Evolutionary conservation across 2,113 vertebrate species (phyloP).

Genomic region (Circaetus cinerascens): DNA sequence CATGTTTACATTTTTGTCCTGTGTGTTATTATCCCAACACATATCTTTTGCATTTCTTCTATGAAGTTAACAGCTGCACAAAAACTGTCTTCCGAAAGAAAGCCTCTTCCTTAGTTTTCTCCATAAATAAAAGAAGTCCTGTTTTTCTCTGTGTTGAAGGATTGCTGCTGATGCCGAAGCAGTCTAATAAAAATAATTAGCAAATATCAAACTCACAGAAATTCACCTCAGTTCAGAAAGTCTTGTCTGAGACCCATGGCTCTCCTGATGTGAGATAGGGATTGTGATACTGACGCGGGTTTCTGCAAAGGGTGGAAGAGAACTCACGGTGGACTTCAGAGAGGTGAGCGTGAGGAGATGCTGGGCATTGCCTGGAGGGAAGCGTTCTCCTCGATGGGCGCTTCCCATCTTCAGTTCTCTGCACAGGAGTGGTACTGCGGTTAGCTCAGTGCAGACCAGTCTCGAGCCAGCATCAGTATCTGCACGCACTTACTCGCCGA

Average conservation of each 20-base stretch:
- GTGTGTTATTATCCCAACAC: neutral
- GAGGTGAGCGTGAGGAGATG: neutral
- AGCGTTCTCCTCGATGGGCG: neutral
- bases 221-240: neutral
- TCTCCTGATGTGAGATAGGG: neutral
- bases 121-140: neutral
- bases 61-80: neutral
- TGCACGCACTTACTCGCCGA: neutral
- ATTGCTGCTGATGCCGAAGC: neutral
- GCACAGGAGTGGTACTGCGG: neutral
- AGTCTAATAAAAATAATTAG: neutral
- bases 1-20: conserved; percentile 9
- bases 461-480: neutral
- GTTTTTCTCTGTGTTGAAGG: neutral
- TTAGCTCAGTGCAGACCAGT: neutral
- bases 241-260: neutral
- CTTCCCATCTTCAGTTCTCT: neutral
- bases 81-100: neutral
- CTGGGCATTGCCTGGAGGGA: neutral
- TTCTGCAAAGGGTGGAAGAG: neutral
- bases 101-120: neutral
- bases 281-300: accelerated
- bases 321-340: neutral
- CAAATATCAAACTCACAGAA: neutral
- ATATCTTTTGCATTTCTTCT: neutral